Evolutionary conservation across 2,113 vertebrate species (phyloP).

Genomic region (Chauna torquata): DNA sequence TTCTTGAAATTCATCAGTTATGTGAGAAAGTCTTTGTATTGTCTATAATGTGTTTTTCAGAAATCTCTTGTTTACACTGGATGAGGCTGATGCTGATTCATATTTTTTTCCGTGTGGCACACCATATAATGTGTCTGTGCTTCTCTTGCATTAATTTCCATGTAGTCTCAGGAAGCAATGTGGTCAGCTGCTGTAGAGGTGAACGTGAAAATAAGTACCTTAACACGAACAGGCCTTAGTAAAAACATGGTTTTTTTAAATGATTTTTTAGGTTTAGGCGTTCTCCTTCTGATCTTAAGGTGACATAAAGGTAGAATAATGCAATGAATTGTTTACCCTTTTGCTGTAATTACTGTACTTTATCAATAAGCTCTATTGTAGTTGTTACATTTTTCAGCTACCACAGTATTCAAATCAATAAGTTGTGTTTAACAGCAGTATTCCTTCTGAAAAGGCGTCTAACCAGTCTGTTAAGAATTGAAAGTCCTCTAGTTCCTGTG

Average conservation of each 20-base stretch:
- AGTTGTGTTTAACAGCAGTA: background rate
- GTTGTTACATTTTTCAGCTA: background rate
- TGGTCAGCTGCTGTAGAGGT: background rate
- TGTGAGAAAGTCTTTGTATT: background rate
- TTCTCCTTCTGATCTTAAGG: background rate
- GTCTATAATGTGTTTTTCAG: background rate
- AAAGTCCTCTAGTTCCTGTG: background rate
- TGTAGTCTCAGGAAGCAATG: background rate
- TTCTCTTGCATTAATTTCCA: background rate
- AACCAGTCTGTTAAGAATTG: background rate
- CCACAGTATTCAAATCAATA: background rate
- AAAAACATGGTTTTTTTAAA: background rate
- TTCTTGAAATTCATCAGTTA: background rate
- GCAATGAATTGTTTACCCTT: background rate
- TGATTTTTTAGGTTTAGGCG: background rate
- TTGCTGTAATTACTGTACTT: background rate
- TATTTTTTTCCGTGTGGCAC: background rate
- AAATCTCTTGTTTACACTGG: background rate
- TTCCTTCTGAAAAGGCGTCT: background rate
- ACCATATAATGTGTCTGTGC: background rate
- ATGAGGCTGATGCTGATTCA: background rate
- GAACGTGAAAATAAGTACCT: background rate
- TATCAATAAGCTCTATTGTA: background rate
- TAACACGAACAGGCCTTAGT: background rate
- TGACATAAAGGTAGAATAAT: background rate